Conservation (phyloP, 2,888 invertebrate genomes). For the Drosophila paucipuncta region DNA sequence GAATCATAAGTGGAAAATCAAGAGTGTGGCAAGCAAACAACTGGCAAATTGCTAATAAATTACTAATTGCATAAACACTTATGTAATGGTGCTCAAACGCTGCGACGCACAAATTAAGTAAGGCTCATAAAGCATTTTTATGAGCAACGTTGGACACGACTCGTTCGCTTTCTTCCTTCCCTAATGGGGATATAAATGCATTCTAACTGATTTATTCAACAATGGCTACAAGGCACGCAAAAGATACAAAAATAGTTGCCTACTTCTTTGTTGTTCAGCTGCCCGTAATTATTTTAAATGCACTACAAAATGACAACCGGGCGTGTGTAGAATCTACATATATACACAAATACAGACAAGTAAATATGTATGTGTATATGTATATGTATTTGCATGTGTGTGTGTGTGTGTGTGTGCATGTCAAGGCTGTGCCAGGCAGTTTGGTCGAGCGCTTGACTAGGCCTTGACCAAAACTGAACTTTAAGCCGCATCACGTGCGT, state of each 20-base stretch:
- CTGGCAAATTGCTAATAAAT: slow-evolving; percentile 59
- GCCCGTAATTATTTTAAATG: slow-evolving; percentile 67
- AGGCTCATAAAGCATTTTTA: slow-evolving; percentile 60
- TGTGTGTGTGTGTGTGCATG: slow-evolving; percentile 36
- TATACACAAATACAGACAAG: not conserved
- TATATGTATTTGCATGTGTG: slow-evolving; percentile 4
- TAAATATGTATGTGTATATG: not conserved
- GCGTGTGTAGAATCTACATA: not conserved
- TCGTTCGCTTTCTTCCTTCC: not conserved
- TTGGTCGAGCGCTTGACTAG: slow-evolving; percentile 34
- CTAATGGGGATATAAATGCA: slow-evolving; percentile 17
- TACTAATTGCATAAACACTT: slow-evolving; percentile 67
- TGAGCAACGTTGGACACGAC: slow-evolving; percentile 17
- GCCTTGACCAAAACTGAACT: slow-evolving; percentile 69
- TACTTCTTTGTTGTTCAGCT: slow-evolving; percentile 25
- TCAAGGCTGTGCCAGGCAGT: slow-evolving; percentile 60
- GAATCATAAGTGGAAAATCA: slow-evolving; percentile 18
- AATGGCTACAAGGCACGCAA: slow-evolving; percentile 23
- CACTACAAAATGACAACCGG: slow-evolving; percentile 18
- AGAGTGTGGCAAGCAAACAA: slow-evolving; percentile 41
- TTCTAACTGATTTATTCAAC: slow-evolving; percentile 61
- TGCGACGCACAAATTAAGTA: slow-evolving; percentile 52
- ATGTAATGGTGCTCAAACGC: slow-evolving; percentile 60
- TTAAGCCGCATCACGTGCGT: slow-evolving; percentile 50
- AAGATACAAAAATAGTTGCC: slow-evolving; percentile 22